Base-by-base conservation (phyloP, 2,113 vertebrate species). In the Pygoscelis antarcticus region DNA sequence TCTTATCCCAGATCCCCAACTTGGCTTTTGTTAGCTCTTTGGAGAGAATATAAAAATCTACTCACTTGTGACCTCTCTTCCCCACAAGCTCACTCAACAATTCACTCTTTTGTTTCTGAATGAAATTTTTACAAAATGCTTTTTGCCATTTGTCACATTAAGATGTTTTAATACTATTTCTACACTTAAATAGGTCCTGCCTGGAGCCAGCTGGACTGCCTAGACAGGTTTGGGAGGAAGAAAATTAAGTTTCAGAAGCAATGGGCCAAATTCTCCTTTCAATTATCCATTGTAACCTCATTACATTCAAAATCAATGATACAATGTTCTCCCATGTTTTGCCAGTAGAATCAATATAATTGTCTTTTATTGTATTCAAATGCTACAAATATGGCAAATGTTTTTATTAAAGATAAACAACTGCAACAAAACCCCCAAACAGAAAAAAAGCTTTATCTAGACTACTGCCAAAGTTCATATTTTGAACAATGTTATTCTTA, bases 201-300 rank as follows among this genome's bases (percentile, higher is more conserved):
- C 94, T 93, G 84, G 80, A 96, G 71, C 82, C 92, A 85, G 93
- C 84, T 96, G 92, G 94, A 94, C 90, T 90, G 75, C 32, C 90
- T 92, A 90, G 83, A 65, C 66, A 71, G 52, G 82, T 97, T 95
- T 65, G 79, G 52, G 72, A 92, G 54, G n/a, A 78, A 96, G 88
- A 87, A 94, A 96, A 93, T 96, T 93, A 82, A 96, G 86, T 95
- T 97, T 96, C 83, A 77, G 70, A 88, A 94, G 74, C 87, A 96
- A 91, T 66, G 79, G 93, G 79, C 74, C 90, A 96, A 97, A 96
- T 96, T 94, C 84, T 85, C 68, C 96, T 97, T 96, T 97, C 96
- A 97, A 94, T 97, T 97, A 96, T 77, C 87, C 85, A 83, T 74
- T 90, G 52, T 94, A 97, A 97, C 29, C 71, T 90, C 78, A 77